Evolutionary conservation across 2,113 vertebrate genomes (phyloP).

Genomic region (Hylia prasina): DNA sequence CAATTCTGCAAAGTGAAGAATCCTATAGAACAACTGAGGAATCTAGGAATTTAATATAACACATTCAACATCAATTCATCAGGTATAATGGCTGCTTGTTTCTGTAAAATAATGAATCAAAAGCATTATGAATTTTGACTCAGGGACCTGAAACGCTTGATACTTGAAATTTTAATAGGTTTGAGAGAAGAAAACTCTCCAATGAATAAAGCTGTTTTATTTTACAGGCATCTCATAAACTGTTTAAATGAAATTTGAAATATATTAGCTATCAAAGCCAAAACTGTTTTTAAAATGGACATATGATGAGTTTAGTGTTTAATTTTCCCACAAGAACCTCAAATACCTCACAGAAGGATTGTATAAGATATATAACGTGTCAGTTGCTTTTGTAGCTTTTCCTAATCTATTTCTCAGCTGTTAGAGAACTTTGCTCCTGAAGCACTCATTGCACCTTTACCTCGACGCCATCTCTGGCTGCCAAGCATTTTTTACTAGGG

Average conservation of each 20-base stretch:
- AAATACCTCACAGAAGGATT: neutral
- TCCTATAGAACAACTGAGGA: neutral
- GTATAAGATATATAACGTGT: neutral
- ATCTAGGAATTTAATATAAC: neutral
- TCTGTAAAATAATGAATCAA: slow-evolving; percentile 13
- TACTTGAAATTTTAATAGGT: slow-evolving; percentile 20
- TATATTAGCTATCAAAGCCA: neutral
- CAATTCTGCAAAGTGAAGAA: neutral
- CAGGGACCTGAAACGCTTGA: neutral
- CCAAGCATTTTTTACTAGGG: neutral
- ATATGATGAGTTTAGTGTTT: neutral
- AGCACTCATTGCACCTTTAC: neutral
- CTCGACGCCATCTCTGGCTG: neutral
- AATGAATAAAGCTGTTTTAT: neutral
- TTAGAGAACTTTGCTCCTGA: neutral
- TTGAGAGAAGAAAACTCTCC: neutral
- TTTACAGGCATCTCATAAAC: slow-evolving; percentile 3
- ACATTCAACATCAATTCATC: neutral
- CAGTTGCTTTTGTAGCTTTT: neutral
- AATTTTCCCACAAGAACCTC: neutral
- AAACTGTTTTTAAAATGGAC: neutral
- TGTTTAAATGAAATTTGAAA: neutral
- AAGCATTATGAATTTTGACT: slow-evolving; percentile 1
- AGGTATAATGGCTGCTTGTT: neutral
- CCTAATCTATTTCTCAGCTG: neutral